phyloP scores from a whole-genome alignment of 2,797 vertebrate genomes.

The Anas georgica region DNA sequence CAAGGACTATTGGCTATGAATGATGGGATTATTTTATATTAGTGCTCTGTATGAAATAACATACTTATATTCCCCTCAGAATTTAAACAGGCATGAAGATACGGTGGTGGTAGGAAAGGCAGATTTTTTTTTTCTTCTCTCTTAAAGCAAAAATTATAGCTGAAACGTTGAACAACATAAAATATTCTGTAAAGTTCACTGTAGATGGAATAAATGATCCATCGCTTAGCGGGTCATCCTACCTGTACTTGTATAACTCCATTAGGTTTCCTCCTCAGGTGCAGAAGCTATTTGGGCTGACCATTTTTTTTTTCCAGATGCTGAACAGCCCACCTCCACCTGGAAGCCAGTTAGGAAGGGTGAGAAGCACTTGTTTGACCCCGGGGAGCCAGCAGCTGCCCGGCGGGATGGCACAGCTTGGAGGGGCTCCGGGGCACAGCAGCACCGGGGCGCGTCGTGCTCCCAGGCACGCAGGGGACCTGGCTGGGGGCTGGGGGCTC shows the following conservation, averaged over 20 bases:
- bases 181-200: not conserved
- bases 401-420: not conserved
- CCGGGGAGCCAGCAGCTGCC: not conserved
- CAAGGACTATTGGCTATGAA: not conserved
- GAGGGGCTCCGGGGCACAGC: no score
- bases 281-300: not conserved
- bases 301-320: not conserved
- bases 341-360: not conserved
- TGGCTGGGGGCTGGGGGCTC: not conserved
- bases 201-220: not conserved
- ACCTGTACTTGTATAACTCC: not conserved
- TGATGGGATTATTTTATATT: not conserved
- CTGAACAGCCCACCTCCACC: not conserved
- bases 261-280: not conserved
- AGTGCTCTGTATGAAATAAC: not conserved
- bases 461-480: rapidly evolving
- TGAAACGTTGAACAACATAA: not conserved
- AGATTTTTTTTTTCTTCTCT: not conserved
- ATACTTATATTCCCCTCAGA: not conserved
- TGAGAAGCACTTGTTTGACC: not conserved
- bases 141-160: not conserved
- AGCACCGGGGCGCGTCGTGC: rapidly evolving
- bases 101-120: rapidly evolving
- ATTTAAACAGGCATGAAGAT: not conserved
- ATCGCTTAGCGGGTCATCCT: not conserved